Percentiles rank a stretch among this genome's conserved stretches.
These are phyloP conservation scores for Bombus confusus DNA, from an alignment of 1,140 invertebrate genomes.

Conservation along the genomic window DNA sequence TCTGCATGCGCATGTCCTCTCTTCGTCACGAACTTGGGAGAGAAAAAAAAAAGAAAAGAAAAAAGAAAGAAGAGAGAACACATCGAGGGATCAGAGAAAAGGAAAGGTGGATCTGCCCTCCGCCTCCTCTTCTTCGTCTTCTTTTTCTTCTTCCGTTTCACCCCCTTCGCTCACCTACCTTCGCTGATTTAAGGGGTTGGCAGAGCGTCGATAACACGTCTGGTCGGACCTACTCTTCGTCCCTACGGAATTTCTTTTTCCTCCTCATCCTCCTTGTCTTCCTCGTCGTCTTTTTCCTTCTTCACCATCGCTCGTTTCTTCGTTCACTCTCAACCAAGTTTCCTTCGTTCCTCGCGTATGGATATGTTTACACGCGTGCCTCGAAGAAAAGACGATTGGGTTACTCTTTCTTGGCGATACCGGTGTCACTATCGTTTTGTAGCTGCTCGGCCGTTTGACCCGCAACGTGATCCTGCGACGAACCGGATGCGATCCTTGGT, in stretches of 20 bases:
- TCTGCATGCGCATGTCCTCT: conserved; percentile 80
- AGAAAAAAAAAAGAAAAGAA: conserved; percentile 7
- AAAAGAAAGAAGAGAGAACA: neutral
- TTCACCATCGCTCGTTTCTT: conserved; percentile 28
- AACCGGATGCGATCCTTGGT: too few species aligned
- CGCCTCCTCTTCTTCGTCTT: conserved; percentile 1
- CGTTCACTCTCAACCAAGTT: neutral
- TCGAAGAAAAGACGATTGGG: conserved; percentile 49
- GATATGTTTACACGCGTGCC: conserved; percentile 52
- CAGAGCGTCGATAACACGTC: conserved; percentile 66
- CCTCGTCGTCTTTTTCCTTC: conserved; percentile 38
- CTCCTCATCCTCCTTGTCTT: conserved; percentile 41
- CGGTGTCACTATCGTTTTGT: conserved; percentile 39
- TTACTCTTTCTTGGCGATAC: conserved; percentile 45
- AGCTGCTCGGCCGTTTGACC: conserved; percentile 15
- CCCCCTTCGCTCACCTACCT: conserved; percentile 46
- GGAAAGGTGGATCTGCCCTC: conserved; percentile 17
- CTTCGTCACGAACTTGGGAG: conserved; percentile 58
- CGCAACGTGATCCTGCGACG: neutral
- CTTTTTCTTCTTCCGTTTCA: neutral
- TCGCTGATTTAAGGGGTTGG: conserved; percentile 70
- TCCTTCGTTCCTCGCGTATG: conserved; percentile 9
- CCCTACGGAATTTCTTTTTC: conserved; percentile 40
- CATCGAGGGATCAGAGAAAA: neutral
- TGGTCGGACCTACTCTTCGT: conserved; percentile 28